Evolutionary conservation across 2,888 invertebrate genomes (phyloP).

Genomic region (Nomada fucata): DNA sequence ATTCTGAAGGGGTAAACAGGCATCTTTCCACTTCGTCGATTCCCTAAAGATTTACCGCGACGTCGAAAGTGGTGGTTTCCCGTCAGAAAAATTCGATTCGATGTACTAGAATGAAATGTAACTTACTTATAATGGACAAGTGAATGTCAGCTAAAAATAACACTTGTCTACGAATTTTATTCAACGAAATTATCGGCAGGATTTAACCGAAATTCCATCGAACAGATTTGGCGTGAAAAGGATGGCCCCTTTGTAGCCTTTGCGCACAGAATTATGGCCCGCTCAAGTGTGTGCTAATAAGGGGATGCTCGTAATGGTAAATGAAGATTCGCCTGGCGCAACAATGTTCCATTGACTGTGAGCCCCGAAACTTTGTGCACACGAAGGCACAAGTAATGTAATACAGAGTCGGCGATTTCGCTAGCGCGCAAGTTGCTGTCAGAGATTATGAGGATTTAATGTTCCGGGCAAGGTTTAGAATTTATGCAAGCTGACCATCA

Average conservation of each 20-base stretch:
- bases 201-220: no score
- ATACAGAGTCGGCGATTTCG: slow-evolving; percentile 30
- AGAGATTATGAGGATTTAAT: slow-evolving; percentile 41
- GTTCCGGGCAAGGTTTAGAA: neutral
- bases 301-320: slow-evolving; percentile 3
- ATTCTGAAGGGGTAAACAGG: slow-evolving; percentile 31
- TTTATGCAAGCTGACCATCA: neutral
- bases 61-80: neutral
- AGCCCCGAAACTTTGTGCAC: slow-evolving; percentile 32
- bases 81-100: neutral
- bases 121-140: no score
- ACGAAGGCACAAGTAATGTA: slow-evolving; percentile 11
- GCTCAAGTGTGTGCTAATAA: neutral
- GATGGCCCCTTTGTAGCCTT: no score
- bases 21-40: slow-evolving; percentile 3
- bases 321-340: slow-evolving; percentile 9
- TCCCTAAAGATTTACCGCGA: neutral
- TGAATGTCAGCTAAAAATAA: no score
- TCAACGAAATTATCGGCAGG: no score
- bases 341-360: slow-evolving; percentile 39
- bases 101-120: neutral
- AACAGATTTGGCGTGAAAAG: no score
- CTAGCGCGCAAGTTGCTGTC: slow-evolving; percentile 10
- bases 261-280: neutral
- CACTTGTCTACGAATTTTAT: no score